Percentiles rank a stretch among this genome's conserved stretches.
Conservation (phyloP, 2,113 vertebrate genomes). For the Lichenostomus cassidix region DNA sequence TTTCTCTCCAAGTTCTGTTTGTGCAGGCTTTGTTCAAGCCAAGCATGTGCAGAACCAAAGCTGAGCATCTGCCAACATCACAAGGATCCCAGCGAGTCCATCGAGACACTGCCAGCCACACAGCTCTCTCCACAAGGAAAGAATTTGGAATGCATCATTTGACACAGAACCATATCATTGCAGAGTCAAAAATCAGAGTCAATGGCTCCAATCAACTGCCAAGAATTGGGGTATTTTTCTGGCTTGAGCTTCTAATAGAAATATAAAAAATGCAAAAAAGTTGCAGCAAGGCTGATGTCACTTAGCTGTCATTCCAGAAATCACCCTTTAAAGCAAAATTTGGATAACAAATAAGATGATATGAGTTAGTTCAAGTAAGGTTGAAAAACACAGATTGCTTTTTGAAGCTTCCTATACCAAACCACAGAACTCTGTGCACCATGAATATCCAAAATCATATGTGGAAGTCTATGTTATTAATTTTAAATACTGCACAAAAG, state of each 20-base stretch:
- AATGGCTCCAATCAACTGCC: conserved; percentile 59
- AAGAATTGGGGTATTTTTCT: conserved; percentile 56
- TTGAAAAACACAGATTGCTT: neutral
- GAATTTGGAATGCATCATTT: conserved; percentile 36
- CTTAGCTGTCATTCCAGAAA: neutral
- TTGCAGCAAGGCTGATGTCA: conserved; percentile 1
- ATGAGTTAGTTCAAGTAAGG: neutral
- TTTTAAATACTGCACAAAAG: neutral
- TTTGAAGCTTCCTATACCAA: neutral
- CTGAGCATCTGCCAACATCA: conserved; percentile 36
- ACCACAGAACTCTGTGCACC: neutral
- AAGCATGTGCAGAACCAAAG: conserved; percentile 55
- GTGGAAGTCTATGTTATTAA: neutral
- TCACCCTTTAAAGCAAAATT: neutral
- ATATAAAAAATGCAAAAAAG: conserved; percentile 38
- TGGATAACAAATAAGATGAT: neutral
- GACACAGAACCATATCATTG: conserved; percentile 54
- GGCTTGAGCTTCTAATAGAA: conserved; percentile 41
- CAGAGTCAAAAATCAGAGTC: conserved; percentile 51
- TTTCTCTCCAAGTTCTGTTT: conserved; percentile 29
- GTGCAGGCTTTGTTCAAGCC: conserved; percentile 36
- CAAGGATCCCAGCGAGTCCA: conserved; percentile 29
- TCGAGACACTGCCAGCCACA: neutral
- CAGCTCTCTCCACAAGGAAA: conserved; percentile 47
- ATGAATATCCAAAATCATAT: neutral